Base-by-base conservation (phyloP, 2,888 invertebrate species). In the Ormyrus rosae region DNA sequence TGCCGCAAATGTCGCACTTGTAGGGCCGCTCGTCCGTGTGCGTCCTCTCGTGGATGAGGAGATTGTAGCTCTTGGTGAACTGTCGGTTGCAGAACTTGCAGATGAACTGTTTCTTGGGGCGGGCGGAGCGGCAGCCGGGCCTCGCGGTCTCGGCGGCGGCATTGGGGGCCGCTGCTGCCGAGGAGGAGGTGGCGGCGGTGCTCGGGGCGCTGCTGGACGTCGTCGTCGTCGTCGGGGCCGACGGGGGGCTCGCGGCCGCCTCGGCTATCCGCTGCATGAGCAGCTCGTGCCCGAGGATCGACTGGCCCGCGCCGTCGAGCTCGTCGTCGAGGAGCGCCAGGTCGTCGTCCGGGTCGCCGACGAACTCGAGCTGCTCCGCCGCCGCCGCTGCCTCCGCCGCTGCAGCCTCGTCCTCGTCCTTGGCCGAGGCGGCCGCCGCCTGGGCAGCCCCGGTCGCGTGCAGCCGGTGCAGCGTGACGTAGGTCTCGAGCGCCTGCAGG, bases 41-140 rank as follows among this genome's bases (percentile, higher is more conserved):
- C 88, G 98, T 98, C 91, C 98, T 94, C 92, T 99, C 99, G 93
- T 99, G 99, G 89, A 99, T 99, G 94, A 99, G 95, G 91, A 99
- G 94, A 92, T 99, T 99, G 93, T 99, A 99, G 86, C 97, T 96
- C 93, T 99, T 99, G 90, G 98, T 98, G 93, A 99, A 99, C 91
- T 98, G 95, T 90, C 99, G 94, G 92, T 96, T 96, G 93, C 99
- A 99, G 93, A 96, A 99, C 92, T 97, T 97, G 95, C 99, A 99
- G 91, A 99, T 97, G 92, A 97, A 99, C 93, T 99, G 98, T 93
- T 98, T 98, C 93, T 98, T 98, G 89, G 90, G 90, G 72, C 90
- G 83, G 11, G 89, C 84, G 3, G 89, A 86, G 68, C 90, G 86
- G 84, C 91, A 90, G 68, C 19, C 19, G 19, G 87, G 85, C 80